Percentiles rank a stretch among this genome's conserved stretches.
phyloP scores from a whole-genome alignment of 2,113 vertebrate species.

The Fulica atra region DNA sequence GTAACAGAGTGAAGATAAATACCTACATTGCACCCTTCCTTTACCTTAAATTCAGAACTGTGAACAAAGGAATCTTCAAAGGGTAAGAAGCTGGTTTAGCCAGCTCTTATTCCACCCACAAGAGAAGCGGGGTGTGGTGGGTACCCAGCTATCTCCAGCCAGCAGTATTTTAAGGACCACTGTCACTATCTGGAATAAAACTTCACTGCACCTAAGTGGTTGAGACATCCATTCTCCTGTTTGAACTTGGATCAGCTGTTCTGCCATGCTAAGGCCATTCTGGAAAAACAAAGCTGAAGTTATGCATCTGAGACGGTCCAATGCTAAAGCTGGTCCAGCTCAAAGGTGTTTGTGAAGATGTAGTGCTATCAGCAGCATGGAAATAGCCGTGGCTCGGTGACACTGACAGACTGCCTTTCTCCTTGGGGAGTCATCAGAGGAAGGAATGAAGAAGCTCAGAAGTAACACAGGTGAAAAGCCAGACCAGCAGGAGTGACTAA shows the following conservation, averaged over 20 bases:
- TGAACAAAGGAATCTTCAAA: conserved; percentile 36
- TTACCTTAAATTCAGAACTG: background rate
- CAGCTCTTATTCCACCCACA: background rate
- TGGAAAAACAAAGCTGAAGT: background rate
- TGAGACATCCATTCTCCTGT: background rate
- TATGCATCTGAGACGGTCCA: background rate
- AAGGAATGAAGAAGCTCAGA: background rate
- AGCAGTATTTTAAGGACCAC: background rate
- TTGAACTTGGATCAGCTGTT: background rate
- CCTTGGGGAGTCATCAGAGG: background rate
- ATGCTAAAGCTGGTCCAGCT: background rate
- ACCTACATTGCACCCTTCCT: background rate
- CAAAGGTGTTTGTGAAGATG: background rate
- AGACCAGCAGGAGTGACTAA: background rate
- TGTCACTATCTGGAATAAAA: background rate
- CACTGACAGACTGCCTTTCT: background rate
- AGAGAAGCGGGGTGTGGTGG: conserved; percentile 29
- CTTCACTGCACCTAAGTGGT: background rate
- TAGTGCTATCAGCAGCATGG: accelerated
- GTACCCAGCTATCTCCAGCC: conserved; percentile 8
- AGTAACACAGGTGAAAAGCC: background rate
- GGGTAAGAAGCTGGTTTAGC: conserved; percentile 32
- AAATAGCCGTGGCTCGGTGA: background rate
- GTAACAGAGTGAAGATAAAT: background rate
- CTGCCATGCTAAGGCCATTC: background rate